phyloP scores from a whole-genome alignment of 2,797 vertebrate genomes.

The Rhodeus uyekii region DNA sequence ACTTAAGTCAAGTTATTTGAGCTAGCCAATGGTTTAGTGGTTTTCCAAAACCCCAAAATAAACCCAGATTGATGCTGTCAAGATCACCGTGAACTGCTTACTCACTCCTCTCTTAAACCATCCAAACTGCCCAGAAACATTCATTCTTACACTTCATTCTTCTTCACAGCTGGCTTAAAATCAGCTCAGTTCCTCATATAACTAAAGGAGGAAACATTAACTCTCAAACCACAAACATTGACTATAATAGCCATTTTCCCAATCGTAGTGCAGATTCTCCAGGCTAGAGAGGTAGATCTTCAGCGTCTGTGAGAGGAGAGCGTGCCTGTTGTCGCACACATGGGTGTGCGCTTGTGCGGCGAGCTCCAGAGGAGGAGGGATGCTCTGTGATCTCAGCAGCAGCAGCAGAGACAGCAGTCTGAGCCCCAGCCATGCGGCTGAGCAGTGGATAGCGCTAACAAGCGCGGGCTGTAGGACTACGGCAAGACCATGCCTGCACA shows the following conservation, averaged over 20 bases:
- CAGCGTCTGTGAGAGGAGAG: slow-evolving; percentile 2
- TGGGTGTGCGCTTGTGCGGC: slow-evolving; percentile 36
- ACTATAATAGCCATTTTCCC: not conserved
- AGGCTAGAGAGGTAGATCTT: not conserved
- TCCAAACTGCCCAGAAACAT: slow-evolving; percentile 13
- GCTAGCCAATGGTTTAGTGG: not conserved
- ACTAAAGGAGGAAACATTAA: not conserved
- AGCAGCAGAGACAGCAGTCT: slow-evolving; percentile 47
- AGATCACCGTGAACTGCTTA: slow-evolving; percentile 6
- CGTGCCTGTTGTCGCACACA: slow-evolving; percentile 13
- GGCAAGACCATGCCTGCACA: slow-evolving; percentile 45
- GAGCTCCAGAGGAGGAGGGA: slow-evolving; percentile 53
- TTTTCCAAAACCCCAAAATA: slow-evolving; percentile 26
- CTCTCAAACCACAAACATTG: not conserved
- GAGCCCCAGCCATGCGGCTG: slow-evolving; percentile 50
- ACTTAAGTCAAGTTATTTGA: not conserved
- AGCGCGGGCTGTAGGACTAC: slow-evolving; percentile 71
- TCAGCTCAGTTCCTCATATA: not conserved
- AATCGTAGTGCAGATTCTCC: not conserved
- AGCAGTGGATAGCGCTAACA: slow-evolving; percentile 51
- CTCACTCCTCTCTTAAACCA: slow-evolving; percentile 23
- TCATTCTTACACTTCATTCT: slow-evolving; percentile 32
- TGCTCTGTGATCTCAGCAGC: slow-evolving; percentile 52
- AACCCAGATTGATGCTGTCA: slow-evolving; percentile 8
- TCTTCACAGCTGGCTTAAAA: slow-evolving; percentile 19